Base-by-base conservation (phyloP, 2,797 vertebrate genomes). In the Pseudomugil gertrudae region DNA sequence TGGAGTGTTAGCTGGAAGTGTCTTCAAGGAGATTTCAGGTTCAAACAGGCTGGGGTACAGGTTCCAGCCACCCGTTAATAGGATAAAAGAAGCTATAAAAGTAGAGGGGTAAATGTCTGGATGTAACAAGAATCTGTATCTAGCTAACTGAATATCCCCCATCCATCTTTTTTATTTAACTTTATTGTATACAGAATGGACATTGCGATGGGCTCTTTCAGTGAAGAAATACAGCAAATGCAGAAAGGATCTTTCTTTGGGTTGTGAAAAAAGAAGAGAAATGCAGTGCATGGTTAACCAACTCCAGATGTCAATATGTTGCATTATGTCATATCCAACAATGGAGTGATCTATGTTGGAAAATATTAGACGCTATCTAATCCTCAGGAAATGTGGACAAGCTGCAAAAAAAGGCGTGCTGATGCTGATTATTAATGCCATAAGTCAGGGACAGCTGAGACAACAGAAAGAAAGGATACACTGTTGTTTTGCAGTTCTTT, bases 261-360 rank as follows among this genome's bases (percentile, higher is more conserved):
- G 17, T 27, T 26, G 45, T 43, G 52, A 57, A 51, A 48, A 61
- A 14, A 2, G 53, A 14, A 57, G 51, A 61, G 33, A 43, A 57
- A 74, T 59, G 68, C 63, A 70, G 70, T 64, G 78, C 57, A 65
- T 50, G 56, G 68, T 40, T 88, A 89, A 93, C 48, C 35, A 45
- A 69, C 52, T 83, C 88, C 91, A 93, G 89, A 92, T 92, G 88
- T 86, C 83, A 75, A 85, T 84, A 88, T 77, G 63, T 84, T 89
- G 79, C 80, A 90, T 92, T 90, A 89, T 90, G 79, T 92, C 87
- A 89, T 83, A 87, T 76, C 52, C 81, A 89, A 54, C 35, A 78
- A 84, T 68, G 58, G 50, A 75, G 81, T 75, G 80, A 89, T 78
- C 81, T 74, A 83, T 86, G 81, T 74, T 48, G 91, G 91, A 92